phyloP scores from a whole-genome alignment of 2,888 invertebrate species.

The Scrobipalpa atriplicella region DNA sequence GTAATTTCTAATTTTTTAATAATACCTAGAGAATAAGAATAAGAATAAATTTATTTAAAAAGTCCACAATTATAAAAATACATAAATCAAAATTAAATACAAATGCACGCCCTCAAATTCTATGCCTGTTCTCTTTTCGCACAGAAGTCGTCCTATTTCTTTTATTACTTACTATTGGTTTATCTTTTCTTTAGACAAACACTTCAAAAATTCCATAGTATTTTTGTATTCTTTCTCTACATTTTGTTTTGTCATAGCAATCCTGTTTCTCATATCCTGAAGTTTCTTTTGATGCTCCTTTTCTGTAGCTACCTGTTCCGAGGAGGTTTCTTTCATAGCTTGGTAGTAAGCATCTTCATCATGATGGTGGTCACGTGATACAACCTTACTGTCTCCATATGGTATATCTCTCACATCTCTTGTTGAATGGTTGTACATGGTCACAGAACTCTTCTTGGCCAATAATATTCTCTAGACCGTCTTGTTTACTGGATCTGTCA shows the following conservation, averaged over 20 bases:
- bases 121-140: too few relatives aligned
- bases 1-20: too few relatives aligned
- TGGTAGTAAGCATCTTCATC: constrained; percentile 71
- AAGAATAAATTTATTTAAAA: too few relatives aligned
- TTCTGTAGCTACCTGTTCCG: constrained; percentile 38
- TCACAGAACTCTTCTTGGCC: constrained; percentile 56
- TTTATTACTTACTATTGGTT: constrained; percentile 55
- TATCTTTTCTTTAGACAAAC: constrained; percentile 60
- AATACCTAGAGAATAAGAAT: too few relatives aligned
- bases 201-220: constrained; percentile 69
- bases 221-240: constrained; percentile 75
- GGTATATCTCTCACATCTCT: constrained; percentile 57
- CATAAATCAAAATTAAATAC: too few relatives aligned
- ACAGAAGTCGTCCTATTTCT: too few relatives aligned
- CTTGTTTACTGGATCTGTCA: constrained; percentile 41
- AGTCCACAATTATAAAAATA: too few relatives aligned
- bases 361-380: constrained; percentile 53
- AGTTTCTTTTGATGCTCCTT: constrained; percentile 51
- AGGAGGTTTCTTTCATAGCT: constrained; percentile 59
- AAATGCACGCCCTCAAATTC: too few relatives aligned
- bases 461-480: constrained; percentile 36
- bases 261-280: constrained; percentile 60
- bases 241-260: constrained; percentile 85
- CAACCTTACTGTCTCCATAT: constrained; percentile 49
- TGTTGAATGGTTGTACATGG: constrained; percentile 68